Conservation (phyloP, 2,888 invertebrate genomes). For the Teinopalpus imperialis region DNA sequence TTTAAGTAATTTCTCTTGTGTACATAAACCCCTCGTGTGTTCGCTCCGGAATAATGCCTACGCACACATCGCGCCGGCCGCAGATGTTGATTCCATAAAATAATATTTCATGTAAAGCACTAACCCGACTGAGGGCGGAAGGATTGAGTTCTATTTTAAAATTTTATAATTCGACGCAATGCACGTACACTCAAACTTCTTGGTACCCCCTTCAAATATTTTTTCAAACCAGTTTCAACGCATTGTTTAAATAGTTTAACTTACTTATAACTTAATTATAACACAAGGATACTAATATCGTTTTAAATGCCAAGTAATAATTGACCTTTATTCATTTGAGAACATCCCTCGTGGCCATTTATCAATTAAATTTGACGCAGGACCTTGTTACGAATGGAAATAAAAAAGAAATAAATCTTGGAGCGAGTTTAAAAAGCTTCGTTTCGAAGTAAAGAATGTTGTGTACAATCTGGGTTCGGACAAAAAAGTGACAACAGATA, state of each 20-base stretch:
- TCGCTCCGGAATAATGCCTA: slow-evolving; percentile 39
- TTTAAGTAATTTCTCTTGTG: slow-evolving; percentile 75
- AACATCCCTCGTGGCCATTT: slow-evolving; percentile 71
- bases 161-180: slow-evolving; percentile 75
- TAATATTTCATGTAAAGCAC: slow-evolving; percentile 82
- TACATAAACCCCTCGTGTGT: slow-evolving; percentile 64
- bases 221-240: slow-evolving; percentile 2
- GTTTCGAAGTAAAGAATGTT: slow-evolving; percentile 82
- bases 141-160: slow-evolving; percentile 81
- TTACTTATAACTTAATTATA: background rate
- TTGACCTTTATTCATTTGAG: slow-evolving; percentile 60
- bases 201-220: slow-evolving; percentile 36
- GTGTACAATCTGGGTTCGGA: slow-evolving; percentile 79
- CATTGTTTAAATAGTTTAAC: background rate
- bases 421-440: slow-evolving; percentile 75
- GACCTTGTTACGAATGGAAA: slow-evolving; percentile 70
- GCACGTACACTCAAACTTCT: slow-evolving; percentile 50
- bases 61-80: slow-evolving; percentile 61
- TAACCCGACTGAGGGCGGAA: slow-evolving; percentile 79
- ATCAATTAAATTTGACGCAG: slow-evolving; percentile 74
- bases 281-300: slow-evolving; percentile 3
- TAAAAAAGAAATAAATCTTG: slow-evolving; percentile 75
- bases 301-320: slow-evolving; percentile 28
- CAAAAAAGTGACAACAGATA: slow-evolving; percentile 81
- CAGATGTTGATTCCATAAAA: slow-evolving; percentile 82